Percentiles rank a stretch among this genome's conserved stretches.
Evolutionary conservation across 2,888 invertebrate genomes (phyloP).

Genomic region (Petrolisthes manimaculis): DNA sequence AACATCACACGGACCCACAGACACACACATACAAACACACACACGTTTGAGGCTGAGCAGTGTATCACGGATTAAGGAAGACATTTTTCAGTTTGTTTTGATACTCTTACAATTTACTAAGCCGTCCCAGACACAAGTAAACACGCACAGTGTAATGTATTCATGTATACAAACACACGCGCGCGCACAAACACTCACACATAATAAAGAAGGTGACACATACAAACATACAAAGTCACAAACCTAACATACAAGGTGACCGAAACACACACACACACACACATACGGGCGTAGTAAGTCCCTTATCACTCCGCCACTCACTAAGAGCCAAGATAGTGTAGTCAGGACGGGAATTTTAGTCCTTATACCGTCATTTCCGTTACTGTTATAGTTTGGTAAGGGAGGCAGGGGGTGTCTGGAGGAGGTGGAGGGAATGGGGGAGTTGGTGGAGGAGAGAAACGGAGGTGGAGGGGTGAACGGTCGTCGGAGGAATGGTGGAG

Average conservation of each 20-base stretch:
- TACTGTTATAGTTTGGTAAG: neutral
- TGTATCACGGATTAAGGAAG: neutral
- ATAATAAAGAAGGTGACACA: neutral
- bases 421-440: neutral
- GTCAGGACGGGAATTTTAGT: neutral
- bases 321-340: neutral
- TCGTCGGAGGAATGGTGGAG: neutral
- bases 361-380: neutral
- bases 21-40: slow-evolving; percentile 8
- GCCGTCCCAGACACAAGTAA: neutral
- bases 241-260: neutral
- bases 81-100: neutral
- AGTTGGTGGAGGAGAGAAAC: neutral
- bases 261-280: slow-evolving; percentile 4
- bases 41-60: neutral
- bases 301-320: neutral
- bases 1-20: neutral
- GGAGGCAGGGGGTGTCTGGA: neutral
- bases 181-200: neutral
- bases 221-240: neutral
- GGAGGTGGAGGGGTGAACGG: neutral
- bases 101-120: no score
- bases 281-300: neutral
- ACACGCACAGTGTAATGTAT: neutral
- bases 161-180: neutral